Evolutionary conservation across 2,113 vertebrate genomes (phyloP), one percentile per base, ranked within the genome.

Genomic region (Hippocampus abdominalis): DNA sequence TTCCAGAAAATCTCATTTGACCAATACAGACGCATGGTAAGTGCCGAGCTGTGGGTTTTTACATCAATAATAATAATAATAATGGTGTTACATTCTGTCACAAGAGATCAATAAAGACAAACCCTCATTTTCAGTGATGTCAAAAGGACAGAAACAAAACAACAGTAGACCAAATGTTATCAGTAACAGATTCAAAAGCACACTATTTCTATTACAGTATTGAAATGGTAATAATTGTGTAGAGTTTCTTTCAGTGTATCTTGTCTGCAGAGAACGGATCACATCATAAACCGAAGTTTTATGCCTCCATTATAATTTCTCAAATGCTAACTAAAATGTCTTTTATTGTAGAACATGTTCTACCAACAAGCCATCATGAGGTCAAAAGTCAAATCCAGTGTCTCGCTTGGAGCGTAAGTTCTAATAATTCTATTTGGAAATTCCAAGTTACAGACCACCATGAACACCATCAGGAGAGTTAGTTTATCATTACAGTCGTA

Each of bases 341-440:
- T 72, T 67, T 71, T 68, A 8, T 69, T 77, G 15, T 69, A 99
- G 97, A 97, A 95, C 85, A 94, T 98, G 53, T 98, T 94, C 88
- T 93, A 93, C 60, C 94, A 97, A 68, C 96, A 97, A 84, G 92
- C 94, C 63, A 87, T 98, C 49, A 88, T 94, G 94, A 96, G 94
- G 87, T 92, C 96, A 78, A 95, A 92, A 44, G 95, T 98, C 81
- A 98, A 99, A 83, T 98, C 97, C 9, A 95, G 96, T 0, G 96
- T 98, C 80, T 99, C 97, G 20, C 86, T 98, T 0, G 94, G 93
- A 91, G 96, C 94, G 97, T 99, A 93, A 89, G 97, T 92, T 71
- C 18, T 57, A 18, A 27, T 60, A 3, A 32, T 32, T 18, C 2
- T 29, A 32, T 60, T 54, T 32, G 51, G 21, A 54, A 5, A 9